These are phyloP conservation scores for Ameiurus melas DNA, from an alignment of 2,113 vertebrate species.

Conservation along the genomic window DNA sequence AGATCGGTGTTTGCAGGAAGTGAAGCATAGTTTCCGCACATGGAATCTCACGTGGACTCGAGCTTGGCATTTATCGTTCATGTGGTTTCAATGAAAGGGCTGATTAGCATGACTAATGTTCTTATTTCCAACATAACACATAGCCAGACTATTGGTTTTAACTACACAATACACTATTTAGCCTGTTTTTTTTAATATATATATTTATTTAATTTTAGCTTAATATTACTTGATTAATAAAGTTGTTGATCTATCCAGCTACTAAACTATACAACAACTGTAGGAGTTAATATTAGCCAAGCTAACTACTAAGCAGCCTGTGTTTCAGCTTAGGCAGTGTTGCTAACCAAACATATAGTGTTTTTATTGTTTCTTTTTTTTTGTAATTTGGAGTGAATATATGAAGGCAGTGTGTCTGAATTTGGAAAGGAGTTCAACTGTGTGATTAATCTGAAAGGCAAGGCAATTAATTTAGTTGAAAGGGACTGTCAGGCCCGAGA, in stretches of 20 bases:
- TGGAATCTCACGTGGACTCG: neutral
- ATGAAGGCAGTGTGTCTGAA: neutral
- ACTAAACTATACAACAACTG: neutral
- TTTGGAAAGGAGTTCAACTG: constrained; percentile 23
- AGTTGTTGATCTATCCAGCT: neutral
- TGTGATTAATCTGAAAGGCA: constrained; percentile 38
- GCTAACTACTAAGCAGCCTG: neutral
- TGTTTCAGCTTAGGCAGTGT: neutral
- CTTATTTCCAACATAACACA: neutral
- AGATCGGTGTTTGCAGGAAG: neutral
- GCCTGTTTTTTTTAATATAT: neutral
- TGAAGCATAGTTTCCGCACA: neutral
- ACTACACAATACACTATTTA: neutral
- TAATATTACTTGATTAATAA: neutral
- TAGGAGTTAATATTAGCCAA: neutral
- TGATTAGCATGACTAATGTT: neutral
- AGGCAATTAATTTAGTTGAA: constrained; percentile 25
- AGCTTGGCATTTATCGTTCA: neutral
- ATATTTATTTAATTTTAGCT: neutral
- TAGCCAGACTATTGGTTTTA: neutral
- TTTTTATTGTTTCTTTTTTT: neutral
- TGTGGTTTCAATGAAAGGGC: neutral
- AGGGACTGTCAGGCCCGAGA: constrained; percentile 20
- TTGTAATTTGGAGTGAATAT: neutral
- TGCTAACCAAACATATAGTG: neutral